A percentile compares a stretch with the other conserved stretches of the same genome.
Evolutionary conservation across 2,113 vertebrate species (phyloP).

Genomic region (Paramormyrops kingsleyae): DNA sequence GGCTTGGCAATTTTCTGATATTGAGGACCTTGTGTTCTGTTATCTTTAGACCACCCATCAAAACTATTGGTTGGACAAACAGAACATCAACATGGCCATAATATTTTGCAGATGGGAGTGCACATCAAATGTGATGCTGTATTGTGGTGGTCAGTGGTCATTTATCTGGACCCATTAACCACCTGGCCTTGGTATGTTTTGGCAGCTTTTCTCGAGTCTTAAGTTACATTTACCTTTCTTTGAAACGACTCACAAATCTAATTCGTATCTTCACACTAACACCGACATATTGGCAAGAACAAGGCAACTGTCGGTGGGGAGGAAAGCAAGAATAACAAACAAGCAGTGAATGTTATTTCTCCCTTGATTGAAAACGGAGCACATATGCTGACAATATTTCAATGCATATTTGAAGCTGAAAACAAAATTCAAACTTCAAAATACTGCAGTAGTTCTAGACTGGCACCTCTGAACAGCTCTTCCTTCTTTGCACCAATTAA

Average conservation of each 20-base stretch:
- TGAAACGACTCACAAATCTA: conserved; percentile 46
- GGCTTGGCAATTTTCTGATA: conserved; percentile 42
- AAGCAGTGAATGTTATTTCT: conserved; percentile 19
- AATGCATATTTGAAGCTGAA: background rate
- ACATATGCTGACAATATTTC: conserved; percentile 11
- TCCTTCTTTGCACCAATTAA: background rate
- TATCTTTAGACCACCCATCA: conserved; percentile 64
- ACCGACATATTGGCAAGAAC: conserved; percentile 21
- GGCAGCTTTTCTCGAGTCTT: conserved; percentile 61
- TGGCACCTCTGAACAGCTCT: background rate
- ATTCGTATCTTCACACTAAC: conserved; percentile 25
- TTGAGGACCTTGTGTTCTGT: conserved; percentile 35
- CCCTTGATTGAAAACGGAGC: conserved; percentile 16
- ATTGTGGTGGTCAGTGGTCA: conserved; percentile 65
- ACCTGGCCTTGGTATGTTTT: conserved; percentile 65
- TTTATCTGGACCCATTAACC: conserved; percentile 63
- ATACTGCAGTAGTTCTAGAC: background rate
- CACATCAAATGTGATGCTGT: conserved; percentile 48
- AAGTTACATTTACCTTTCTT: conserved; percentile 59
- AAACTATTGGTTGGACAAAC: conserved; percentile 56
- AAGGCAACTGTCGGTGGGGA: conserved; percentile 19
- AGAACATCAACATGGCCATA: conserved; percentile 51
- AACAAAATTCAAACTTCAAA: conserved; percentile 2
- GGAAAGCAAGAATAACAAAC: conserved; percentile 18
- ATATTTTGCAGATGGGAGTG: conserved; percentile 67